These are phyloP conservation scores for Plectrocnemia conspersa DNA, from an alignment of 1,140 invertebrate species.

Conservation along the genomic window DNA sequence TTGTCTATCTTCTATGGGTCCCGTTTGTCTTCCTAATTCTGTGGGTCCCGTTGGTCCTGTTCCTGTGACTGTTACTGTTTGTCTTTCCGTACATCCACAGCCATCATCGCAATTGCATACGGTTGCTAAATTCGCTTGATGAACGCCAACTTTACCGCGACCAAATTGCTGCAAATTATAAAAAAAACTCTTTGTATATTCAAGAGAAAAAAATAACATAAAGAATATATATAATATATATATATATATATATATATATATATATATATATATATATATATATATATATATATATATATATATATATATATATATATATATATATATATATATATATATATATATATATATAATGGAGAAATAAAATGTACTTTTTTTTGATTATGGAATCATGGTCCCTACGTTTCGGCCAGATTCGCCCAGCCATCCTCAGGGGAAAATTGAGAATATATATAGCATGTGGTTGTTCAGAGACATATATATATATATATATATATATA, in stretches of 20 bases:
- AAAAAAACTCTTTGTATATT: too few species aligned
- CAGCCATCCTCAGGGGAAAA: background rate
- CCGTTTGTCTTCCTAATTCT: too few species aligned
- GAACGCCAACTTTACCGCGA: too few species aligned
- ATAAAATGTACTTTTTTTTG: background rate
- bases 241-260: background rate
- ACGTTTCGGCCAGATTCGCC: background rate
- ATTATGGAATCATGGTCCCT: background rate
- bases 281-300: background rate
- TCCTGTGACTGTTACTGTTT: too few species aligned
- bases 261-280: background rate
- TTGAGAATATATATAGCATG: too few species aligned
- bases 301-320: background rate
- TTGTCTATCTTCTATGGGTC: too few species aligned
- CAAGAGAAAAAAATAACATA: too few species aligned
- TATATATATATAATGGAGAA: background rate
- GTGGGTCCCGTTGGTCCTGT: too few species aligned
- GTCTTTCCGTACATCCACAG: too few species aligned
- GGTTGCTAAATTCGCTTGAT: too few species aligned
- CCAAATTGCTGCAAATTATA: too few species aligned
- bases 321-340: conserved; percentile 1
- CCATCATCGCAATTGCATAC: too few species aligned
- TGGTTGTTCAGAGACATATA: background rate
- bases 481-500: background rate
- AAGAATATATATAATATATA: background rate